Percentiles rank a stretch among this genome's conserved stretches.
Evolutionary conservation across 2,797 vertebrate genomes (phyloP).

Genomic region (Cephalopachus bancanus): DNA sequence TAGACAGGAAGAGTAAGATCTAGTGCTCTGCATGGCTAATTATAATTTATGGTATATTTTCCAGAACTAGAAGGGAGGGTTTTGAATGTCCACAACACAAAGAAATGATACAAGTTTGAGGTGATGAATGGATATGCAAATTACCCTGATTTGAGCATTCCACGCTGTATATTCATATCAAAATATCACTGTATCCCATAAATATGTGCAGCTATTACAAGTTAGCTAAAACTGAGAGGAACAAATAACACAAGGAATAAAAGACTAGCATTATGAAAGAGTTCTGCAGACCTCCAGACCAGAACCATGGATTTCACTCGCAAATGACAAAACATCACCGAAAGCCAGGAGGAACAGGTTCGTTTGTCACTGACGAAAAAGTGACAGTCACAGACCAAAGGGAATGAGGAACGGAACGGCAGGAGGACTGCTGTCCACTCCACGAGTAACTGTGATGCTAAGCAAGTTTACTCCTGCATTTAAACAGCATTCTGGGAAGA

Average conservation of each 20-base stretch:
- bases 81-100: neutral
- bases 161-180: neutral
- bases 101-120: neutral
- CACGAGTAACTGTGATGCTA: neutral
- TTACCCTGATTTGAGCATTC: neutral
- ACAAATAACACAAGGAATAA: neutral
- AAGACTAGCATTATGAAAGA: neutral
- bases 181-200: neutral
- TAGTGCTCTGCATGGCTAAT: no score
- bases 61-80: neutral
- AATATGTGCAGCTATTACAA: neutral
- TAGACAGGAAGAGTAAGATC: neutral
- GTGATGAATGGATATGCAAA: neutral
- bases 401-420: neutral
- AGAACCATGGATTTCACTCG: neutral
- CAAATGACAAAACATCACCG: neutral
- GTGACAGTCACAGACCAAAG: neutral
- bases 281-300: neutral
- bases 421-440: neutral
- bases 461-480: neutral
- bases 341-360: neutral
- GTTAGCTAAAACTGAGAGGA: neutral
- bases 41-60: neutral
- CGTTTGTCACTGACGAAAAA: neutral
- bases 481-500: neutral